Base-by-base conservation (phyloP, 1,140 invertebrate genomes). In the Trichoplusia ni region DNA sequence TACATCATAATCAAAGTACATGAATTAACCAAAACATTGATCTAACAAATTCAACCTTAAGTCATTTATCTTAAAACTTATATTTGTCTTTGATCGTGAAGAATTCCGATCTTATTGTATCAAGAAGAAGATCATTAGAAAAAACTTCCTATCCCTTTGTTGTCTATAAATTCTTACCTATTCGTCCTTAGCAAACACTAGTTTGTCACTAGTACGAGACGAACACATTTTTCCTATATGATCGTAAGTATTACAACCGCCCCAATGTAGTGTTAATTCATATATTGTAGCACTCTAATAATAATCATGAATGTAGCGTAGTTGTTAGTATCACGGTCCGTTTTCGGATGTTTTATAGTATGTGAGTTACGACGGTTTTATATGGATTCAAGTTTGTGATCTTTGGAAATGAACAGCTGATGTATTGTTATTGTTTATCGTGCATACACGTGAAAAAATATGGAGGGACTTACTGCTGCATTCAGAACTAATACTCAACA, bases 241-340 rank as follows among this genome's bases (percentile, higher is more conserved):
- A 37, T 31, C n/a, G 33, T 69, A 69, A 65, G 64, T 53, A 64
- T 70, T 53, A 66, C 19, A 19, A 67, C 60, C 64, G 69, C 69
- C 69, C 69, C 69, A 71, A 62, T 37, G 25, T 67, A 56, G 47
- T 61, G 37, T 46, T 67, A 58, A 53, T 18, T 66, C 35, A 42
- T 35, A 44, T 53, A 60, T 62, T 18, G 16, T 67, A 67, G 65
- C 59, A 67, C 58, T 67, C 33, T 46, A 59, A 25, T 42, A 53
- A 19, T 46, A 53, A 58, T 64, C 27, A 31, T 54, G 23, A 40
- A 7, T 40, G 54, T 58, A 62, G 59, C 35, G 51, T 56, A 61
- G 56, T 23, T 2, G 14, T 29, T 67, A 67, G 21, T 53, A 18
- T 40, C 59, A 58, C 58, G 14, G 27, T 68, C 66, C 63, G 63